phyloP scores from a whole-genome alignment of 2,888 invertebrate genomes.

The Hydraecia micacea region DNA sequence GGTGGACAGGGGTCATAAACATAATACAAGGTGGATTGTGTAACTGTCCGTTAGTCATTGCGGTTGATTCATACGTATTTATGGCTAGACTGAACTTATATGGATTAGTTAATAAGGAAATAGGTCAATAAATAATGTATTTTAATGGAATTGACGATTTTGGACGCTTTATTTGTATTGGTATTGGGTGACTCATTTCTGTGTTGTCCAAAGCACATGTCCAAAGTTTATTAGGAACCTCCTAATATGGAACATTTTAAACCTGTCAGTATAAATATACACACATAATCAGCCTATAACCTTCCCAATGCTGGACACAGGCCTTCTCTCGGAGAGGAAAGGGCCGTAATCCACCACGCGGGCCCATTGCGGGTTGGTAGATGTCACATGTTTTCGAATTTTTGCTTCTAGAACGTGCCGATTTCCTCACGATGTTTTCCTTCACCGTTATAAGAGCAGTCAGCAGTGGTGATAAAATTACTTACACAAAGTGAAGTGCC shows the following conservation, averaged over 20 bases:
- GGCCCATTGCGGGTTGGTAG: too few species aligned
- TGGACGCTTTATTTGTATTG: conserved; percentile 3
- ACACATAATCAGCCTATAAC: too few species aligned
- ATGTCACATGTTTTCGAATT: too few species aligned
- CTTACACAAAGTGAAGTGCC: too few species aligned
- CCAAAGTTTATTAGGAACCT: not conserved
- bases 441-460: too few species aligned
- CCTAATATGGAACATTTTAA: not conserved
- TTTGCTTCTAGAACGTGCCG: too few species aligned
- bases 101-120: conserved; percentile 35
- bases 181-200: conserved; percentile 18
- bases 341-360: too few species aligned
- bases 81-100: conserved; percentile 35
- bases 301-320: too few species aligned
- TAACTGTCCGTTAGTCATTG: conserved; percentile 48
- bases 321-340: too few species aligned
- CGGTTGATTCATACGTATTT: conserved; percentile 54
- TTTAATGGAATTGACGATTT: conserved; percentile 23
- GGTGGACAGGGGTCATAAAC: conserved; percentile 33
- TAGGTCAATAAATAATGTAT: conserved; percentile 23
- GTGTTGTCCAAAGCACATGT: not conserved
- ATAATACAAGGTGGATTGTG: conserved; percentile 38
- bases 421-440: too few species aligned
- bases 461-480: too few species aligned
- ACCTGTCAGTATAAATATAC: not conserved